Evolutionary conservation across 2,113 vertebrate genomes (phyloP).

Genomic region (Platichthys flesus): DNA sequence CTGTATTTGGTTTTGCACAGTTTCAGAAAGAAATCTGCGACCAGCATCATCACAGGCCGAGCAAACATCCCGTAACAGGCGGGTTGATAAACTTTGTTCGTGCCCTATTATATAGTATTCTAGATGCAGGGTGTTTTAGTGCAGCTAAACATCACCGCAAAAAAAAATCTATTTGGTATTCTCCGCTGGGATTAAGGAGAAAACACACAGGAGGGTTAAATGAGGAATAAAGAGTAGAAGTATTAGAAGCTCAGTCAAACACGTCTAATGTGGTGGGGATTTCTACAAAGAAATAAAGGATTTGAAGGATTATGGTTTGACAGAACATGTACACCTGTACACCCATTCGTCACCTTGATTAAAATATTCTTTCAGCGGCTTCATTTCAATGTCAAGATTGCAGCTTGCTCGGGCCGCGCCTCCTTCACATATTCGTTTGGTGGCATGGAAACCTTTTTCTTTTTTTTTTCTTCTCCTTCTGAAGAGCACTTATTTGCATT

Average conservation of each 20-base stretch:
- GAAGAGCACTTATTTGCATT: constrained; percentile 36
- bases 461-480: no score
- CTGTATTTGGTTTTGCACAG: background rate
- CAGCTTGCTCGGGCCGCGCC: background rate
- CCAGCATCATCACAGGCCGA: no score
- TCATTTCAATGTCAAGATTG: constrained; percentile 9
- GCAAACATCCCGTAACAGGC: no score
- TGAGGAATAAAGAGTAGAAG: background rate
- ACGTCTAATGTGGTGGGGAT: background rate
- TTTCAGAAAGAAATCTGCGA: no score
- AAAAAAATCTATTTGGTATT: background rate
- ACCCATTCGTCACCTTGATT: background rate
- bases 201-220: background rate
- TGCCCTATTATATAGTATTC: no score
- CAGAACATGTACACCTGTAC: background rate
- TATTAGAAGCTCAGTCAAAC: background rate
- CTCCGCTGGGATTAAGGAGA: background rate
- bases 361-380: background rate
- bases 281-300: background rate
- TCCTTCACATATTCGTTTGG: constrained; percentile 15
- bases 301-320: background rate
- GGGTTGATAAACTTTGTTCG: no score
- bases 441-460: background rate
- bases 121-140: background rate
- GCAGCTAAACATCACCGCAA: background rate